A percentile compares a stretch with the other conserved stretches of the same genome.
Evolutionary conservation across 2,888 invertebrate species (phyloP).

Genomic region (Piscicola geometra): DNA sequence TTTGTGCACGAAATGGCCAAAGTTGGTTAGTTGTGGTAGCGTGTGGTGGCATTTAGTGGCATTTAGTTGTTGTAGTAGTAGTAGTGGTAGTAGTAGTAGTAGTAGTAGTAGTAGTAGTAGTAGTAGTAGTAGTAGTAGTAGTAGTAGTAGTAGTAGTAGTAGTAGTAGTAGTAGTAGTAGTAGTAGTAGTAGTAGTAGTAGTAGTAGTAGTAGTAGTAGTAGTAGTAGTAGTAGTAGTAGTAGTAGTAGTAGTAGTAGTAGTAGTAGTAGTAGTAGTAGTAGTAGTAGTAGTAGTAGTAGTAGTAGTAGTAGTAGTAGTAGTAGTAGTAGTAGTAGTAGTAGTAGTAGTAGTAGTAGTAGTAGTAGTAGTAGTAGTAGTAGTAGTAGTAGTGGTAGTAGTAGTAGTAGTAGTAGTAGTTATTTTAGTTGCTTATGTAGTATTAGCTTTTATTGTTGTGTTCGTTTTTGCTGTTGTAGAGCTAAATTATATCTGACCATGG

Average conservation of each 20-base stretch:
- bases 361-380: conserved; percentile 23
- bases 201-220: conserved; percentile 25
- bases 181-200: conserved; percentile 25
- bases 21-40: conserved; percentile 45
- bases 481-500: too few relatives aligned
- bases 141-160: too few relatives aligned
- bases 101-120: too few relatives aligned
- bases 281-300: conserved; percentile 31
- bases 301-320: conserved; percentile 32
- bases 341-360: conserved; percentile 20
- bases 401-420: conserved; percentile 15
- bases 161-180: conserved; percentile 3
- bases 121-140: too few relatives aligned
- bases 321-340: conserved; percentile 30
- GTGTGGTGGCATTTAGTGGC: too few relatives aligned
- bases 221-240: conserved; percentile 31
- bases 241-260: conserved; percentile 32
- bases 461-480: too few relatives aligned
- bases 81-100: too few relatives aligned
- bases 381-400: conserved; percentile 19
- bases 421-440: too few relatives aligned
- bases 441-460: too few relatives aligned
- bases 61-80: too few relatives aligned
- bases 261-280: conserved; percentile 30
- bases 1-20: conserved; percentile 69